Conservation (phyloP, 92 coral and sea anemone species). For the Zoanthus gigantus region DNA sequence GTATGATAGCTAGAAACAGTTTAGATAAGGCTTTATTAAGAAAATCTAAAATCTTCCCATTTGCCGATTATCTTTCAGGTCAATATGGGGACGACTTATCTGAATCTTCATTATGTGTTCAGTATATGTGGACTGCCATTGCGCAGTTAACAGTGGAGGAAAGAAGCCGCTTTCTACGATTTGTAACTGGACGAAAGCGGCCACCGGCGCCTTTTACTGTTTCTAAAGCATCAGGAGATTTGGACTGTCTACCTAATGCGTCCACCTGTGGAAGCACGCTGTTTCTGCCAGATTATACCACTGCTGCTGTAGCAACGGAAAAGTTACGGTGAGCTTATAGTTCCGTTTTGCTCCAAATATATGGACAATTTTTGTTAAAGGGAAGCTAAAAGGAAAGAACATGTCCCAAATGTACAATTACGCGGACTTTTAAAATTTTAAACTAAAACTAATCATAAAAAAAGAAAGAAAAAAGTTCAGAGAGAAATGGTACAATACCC, state of each 20-base stretch:
- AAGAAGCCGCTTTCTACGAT: constrained; percentile 95
- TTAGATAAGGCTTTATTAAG: no score
- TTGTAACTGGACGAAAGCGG: constrained; percentile 96
- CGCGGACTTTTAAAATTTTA: no score
- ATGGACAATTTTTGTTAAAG: no score
- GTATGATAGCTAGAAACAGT: background rate
- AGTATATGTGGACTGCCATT: constrained; percentile 82
- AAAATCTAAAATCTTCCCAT: no score
- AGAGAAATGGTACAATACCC: no score
- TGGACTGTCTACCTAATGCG: constrained; percentile 88
- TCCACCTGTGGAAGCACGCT: constrained; percentile 98
- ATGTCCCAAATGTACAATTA: no score
- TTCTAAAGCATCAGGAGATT: constrained; percentile 89
- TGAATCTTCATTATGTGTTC: constrained; percentile 83
- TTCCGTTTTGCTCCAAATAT: background rate
- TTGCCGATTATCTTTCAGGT: constrained; percentile 54
- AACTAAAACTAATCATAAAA: no score
- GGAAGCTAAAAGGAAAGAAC: no score
- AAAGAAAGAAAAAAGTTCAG: no score
- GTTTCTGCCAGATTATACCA: constrained; percentile 85
- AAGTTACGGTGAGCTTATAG: constrained; percentile 77
- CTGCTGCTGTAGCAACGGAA: constrained; percentile 83
- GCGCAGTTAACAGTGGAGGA: constrained; percentile 85
- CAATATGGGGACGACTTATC: constrained; percentile 95
- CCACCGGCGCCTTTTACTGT: constrained; percentile 96